Base-by-base conservation (phyloP, 1,140 invertebrate genomes). In the Chlorops oryzae region DNA sequence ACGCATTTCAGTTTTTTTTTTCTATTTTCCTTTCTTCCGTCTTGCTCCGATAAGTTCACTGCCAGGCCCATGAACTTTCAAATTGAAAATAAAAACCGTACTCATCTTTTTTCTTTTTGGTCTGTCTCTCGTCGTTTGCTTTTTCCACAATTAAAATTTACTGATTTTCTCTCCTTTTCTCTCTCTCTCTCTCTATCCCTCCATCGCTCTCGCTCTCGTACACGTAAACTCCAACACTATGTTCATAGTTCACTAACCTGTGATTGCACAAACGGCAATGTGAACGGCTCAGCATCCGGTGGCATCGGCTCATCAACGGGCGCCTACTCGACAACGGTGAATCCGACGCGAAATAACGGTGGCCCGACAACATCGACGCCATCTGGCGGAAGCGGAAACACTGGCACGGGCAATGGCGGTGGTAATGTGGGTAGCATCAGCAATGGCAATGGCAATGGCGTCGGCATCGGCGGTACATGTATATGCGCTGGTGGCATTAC, bases 181-280 rank as follows among this genome's bases (percentile, higher is more conserved):
- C 23, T 35, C 21, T 18, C 17, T 38, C 13, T 47, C 22, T 9
- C 10, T 21, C 27, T 22, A 22, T 21, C n/a, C 21, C n/a, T 12
- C 20, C 27, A 21, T 35, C 28, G 17, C n/a, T 6, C 3, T 45
- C 25, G 20, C 21, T 21, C 18, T 45, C 15, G 15, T 10, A 10
- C 28, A 32, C 28, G 28, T 10, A 32, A 9, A 32, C 15, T 32
- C 28, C 28, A 9, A 9, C 15, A 10, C 15, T 32, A 10, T 32
- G 28, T 32, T 28, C 47, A 46, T 51, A 71, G 68, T 35, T 59
- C 68, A 13, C 65, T 69, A 55, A 66, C 59, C 40, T 71, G 68
- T 57, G 68, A 79, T 75, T 70, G 74, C 73, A 20, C 80, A 75
- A 52, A 68, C 70, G 49, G 74, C 72, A 51, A 55, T 75, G 47